A percentile compares a stretch with the other conserved stretches of the same genome.
Evolutionary conservation across 2,888 invertebrate species (phyloP).

Genomic region (Buathra laborator): DNA sequence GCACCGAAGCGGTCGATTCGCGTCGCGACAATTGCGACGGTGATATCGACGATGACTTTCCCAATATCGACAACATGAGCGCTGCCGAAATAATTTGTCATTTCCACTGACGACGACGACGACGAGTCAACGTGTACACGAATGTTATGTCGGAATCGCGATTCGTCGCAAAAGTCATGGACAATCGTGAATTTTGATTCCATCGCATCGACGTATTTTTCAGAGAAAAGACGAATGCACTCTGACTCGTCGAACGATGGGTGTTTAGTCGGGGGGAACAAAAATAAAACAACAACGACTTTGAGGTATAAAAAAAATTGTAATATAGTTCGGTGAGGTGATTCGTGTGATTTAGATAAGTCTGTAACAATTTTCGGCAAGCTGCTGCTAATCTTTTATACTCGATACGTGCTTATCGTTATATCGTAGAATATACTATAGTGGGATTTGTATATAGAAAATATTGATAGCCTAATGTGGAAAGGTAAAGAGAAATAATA

Average conservation of each 20-base stretch:
- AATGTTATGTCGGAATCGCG: conserved; percentile 72
- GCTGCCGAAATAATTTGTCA: conserved; percentile 80
- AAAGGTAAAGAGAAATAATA: conserved; percentile 30
- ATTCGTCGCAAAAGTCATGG: conserved; percentile 63
- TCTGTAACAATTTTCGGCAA: conserved; percentile 35
- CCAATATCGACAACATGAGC: conserved; percentile 80
- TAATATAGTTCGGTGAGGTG: conserved; percentile 46
- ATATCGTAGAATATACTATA: background rate
- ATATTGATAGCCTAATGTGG: conserved; percentile 16
- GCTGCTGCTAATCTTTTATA: conserved; percentile 25
- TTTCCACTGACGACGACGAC: conserved; percentile 78
- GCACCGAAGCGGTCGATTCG: conserved; percentile 80
- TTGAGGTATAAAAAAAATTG: conserved; percentile 28
- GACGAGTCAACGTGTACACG: conserved; percentile 72
- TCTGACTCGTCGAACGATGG: too few relatives aligned
- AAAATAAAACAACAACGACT: background rate
- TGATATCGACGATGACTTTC: conserved; percentile 83
- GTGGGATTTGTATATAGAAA: conserved; percentile 20
- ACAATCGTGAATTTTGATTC: conserved; percentile 46
- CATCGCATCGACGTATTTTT: background rate
- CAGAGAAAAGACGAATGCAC: background rate
- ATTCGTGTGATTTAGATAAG: conserved; percentile 46
- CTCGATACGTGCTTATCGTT: conserved; percentile 26
- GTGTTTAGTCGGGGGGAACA: background rate
- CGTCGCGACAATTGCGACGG: conserved; percentile 80